Conservation (phyloP, 2,113 vertebrate genomes). For the Parotia lawesii region DNA sequence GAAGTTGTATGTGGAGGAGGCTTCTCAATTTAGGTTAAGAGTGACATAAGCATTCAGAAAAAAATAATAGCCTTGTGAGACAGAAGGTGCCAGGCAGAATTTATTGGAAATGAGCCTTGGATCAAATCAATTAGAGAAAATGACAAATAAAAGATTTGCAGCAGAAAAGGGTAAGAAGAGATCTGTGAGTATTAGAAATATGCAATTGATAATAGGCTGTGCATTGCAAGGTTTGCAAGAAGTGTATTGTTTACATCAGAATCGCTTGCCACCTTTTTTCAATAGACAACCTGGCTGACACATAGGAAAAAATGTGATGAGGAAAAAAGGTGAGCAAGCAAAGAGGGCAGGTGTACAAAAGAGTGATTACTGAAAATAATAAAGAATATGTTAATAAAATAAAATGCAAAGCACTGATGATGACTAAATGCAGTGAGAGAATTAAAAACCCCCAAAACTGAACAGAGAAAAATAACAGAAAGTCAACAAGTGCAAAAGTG, state of each 20-base stretch:
- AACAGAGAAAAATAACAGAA: neutral
- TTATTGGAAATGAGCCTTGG: neutral
- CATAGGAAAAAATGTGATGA: neutral
- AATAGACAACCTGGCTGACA: neutral
- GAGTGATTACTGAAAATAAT: neutral
- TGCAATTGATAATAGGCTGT: neutral
- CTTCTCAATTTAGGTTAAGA: neutral
- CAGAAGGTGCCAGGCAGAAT: neutral
- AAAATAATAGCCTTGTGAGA: neutral
- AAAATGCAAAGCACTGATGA: neutral
- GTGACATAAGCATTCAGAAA: neutral
- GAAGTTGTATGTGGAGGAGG: neutral
- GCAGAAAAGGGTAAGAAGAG: neutral
- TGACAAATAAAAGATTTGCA: neutral
- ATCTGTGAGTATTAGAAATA: neutral
- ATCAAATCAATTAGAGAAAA: neutral
- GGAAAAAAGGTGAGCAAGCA: neutral
- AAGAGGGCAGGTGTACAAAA: neutral
- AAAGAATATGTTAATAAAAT: neutral
- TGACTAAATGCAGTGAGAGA: neutral
- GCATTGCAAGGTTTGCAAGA: neutral
- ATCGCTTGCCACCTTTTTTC: neutral
- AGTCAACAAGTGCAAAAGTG: neutral
- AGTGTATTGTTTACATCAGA: neutral
- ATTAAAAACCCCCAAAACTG: rapidly evolving